Percentiles rank a stretch among this genome's conserved stretches.
Conservation (phyloP, 2,113 vertebrate species). For the Xyliphius kryptos region DNA sequence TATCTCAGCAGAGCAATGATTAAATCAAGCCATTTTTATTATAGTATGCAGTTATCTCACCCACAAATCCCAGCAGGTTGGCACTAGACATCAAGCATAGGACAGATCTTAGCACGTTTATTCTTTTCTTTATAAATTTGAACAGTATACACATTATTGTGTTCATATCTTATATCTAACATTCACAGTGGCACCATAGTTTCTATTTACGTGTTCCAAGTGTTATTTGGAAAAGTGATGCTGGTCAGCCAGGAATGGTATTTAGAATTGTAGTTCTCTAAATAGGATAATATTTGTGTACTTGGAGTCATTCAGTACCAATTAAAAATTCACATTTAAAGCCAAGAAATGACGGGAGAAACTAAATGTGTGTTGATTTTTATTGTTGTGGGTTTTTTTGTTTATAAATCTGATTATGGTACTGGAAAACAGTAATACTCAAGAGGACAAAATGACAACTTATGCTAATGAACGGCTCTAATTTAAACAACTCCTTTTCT, state of each 20-base stretch:
- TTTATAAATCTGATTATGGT: constrained; percentile 19
- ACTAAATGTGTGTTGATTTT: constrained; percentile 10
- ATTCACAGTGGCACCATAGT: no score
- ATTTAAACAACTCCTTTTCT: constrained; percentile 34
- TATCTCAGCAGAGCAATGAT: constrained; percentile 16
- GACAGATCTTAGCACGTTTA: no score
- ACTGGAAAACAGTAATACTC: constrained; percentile 9
- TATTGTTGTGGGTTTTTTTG: constrained; percentile 5
- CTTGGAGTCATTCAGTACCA: not conserved
- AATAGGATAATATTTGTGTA: no score
- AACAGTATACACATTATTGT: no score
- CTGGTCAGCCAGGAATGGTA: no score
- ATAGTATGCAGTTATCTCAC: constrained; percentile 25
- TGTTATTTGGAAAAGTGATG: no score
- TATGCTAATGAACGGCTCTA: constrained; percentile 35
- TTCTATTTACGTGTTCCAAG: no score
- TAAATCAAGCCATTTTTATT: constrained; percentile 38
- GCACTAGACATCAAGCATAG: no score
- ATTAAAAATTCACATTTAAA: constrained; percentile 20
- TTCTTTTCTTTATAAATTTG: no score
- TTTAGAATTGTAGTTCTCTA: no score
- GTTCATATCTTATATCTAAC: no score
- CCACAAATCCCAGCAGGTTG: constrained; percentile 26
- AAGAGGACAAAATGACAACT: constrained; percentile 22
- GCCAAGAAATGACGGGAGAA: constrained; percentile 1